Conservation (phyloP, 2,797 vertebrate genomes). For the Otolemur crassicaudatus region DNA sequence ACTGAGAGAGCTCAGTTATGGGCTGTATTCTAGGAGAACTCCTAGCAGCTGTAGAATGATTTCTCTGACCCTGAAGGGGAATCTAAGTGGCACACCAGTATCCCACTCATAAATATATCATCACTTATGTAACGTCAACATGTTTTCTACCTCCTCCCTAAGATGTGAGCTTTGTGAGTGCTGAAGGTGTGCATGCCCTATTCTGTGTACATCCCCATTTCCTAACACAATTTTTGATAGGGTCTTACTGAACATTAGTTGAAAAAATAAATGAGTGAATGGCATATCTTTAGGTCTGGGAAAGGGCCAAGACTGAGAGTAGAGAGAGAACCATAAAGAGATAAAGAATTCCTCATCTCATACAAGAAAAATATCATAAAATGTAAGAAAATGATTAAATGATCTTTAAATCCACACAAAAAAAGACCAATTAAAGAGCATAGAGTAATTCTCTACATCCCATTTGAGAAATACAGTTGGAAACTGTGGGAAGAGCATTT, state of each 20-base stretch:
- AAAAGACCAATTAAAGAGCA: neutral
- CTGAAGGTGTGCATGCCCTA: neutral
- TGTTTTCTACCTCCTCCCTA: neutral
- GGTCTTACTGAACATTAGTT: neutral
- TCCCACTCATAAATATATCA: neutral
- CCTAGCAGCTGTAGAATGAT: neutral
- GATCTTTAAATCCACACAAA: neutral
- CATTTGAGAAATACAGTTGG: constrained; percentile 30
- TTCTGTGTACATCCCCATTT: neutral
- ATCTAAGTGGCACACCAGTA: neutral
- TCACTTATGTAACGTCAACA: no score
- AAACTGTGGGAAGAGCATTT: constrained; percentile 38
- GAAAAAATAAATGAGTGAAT: neutral
- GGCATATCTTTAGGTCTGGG: neutral
- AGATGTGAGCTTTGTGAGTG: neutral
- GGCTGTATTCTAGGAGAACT: neutral
- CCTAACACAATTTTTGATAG: neutral
- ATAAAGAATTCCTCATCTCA: neutral
- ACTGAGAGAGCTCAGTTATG: neutral
- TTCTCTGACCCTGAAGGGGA: neutral
- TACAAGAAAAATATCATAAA: neutral
- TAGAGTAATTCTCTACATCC: neutral
- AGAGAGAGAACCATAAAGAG: neutral
- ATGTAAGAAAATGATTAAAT: neutral
- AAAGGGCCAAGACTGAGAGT: neutral